Conservation (phyloP, 2,113 vertebrate genomes). For the Capra hircus region DNA sequence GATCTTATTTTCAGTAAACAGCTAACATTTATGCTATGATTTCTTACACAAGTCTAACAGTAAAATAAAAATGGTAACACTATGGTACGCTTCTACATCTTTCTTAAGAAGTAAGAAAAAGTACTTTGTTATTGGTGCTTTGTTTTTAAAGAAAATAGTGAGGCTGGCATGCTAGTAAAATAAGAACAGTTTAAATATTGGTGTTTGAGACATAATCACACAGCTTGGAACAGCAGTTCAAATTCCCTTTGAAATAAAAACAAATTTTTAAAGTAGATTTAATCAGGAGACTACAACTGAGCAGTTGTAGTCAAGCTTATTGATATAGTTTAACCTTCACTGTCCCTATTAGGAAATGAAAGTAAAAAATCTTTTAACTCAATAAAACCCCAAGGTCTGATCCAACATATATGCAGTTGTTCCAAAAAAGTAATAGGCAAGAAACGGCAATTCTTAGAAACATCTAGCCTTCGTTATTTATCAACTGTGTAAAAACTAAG, state of each 20-base stretch:
- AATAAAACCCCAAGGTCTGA: background rate
- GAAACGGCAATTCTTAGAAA: background rate
- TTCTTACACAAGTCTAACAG: background rate
- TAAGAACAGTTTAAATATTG: background rate
- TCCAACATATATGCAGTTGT: background rate
- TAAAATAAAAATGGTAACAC: background rate
- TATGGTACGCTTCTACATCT: background rate
- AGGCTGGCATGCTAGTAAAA: background rate
- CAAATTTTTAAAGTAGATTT: conserved; percentile 9
- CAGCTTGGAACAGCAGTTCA: background rate
- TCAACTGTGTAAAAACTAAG: background rate
- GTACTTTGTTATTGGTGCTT: background rate
- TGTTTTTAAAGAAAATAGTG: background rate
- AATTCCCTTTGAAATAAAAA: background rate
- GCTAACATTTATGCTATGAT: background rate
- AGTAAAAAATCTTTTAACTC: background rate
- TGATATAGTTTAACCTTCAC: background rate
- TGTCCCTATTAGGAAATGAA: background rate
- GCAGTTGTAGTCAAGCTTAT: background rate
- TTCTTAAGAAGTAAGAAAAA: conserved; percentile 13
- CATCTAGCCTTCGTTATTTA: background rate
- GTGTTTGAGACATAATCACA: background rate
- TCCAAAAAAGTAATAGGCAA: background rate
- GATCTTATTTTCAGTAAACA: background rate
- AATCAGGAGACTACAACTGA: background rate